Conservation (phyloP, 1,140 invertebrate genomes). For the Achroia grisella region DNA sequence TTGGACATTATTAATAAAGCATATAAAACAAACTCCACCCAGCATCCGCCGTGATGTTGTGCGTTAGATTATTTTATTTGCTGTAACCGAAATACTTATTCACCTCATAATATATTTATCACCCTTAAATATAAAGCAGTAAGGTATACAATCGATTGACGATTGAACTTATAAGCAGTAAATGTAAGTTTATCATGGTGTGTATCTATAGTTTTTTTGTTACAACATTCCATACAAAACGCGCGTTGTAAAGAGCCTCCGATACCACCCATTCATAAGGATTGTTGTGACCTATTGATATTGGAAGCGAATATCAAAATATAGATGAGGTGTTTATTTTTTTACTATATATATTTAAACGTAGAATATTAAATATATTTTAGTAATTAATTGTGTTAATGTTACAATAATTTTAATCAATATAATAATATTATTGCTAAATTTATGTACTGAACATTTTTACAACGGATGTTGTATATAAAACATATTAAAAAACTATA, state of each 20-base stretch:
- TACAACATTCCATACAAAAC: slow-evolving; percentile 70
- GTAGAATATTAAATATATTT: too few species aligned
- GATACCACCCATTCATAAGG: slow-evolving; percentile 72
- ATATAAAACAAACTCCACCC: slow-evolving; percentile 65
- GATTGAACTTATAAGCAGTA: slow-evolving; percentile 14
- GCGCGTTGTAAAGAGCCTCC: slow-evolving; percentile 68
- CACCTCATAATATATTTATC: slow-evolving; percentile 3
- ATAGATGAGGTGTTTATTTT: slow-evolving; percentile 27
- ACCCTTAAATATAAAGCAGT: slow-evolving; percentile 12
- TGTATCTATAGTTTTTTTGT: slow-evolving; percentile 71
- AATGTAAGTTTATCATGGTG: slow-evolving; percentile 45
- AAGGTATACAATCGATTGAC: slow-evolving; percentile 22
- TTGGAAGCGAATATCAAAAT: slow-evolving; percentile 36
- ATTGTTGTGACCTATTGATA: slow-evolving; percentile 70
- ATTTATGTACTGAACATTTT: too few species aligned
- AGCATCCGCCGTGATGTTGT: slow-evolving; percentile 47
- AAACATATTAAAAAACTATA: too few species aligned
- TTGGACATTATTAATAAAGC: slow-evolving; percentile 71
- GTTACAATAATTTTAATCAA: too few species aligned
- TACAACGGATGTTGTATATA: too few species aligned
- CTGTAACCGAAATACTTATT: slow-evolving; percentile 20
- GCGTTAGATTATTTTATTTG: slow-evolving; percentile 58
- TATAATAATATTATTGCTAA: too few species aligned
- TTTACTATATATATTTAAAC: slow-evolving; percentile 8
- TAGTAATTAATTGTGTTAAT: too few species aligned